A percentile compares a stretch with the other conserved stretches of the same genome.
These are phyloP conservation scores for Drosophila borealis DNA, from an alignment of 2,888 invertebrate species.

Conservation along the genomic window DNA sequence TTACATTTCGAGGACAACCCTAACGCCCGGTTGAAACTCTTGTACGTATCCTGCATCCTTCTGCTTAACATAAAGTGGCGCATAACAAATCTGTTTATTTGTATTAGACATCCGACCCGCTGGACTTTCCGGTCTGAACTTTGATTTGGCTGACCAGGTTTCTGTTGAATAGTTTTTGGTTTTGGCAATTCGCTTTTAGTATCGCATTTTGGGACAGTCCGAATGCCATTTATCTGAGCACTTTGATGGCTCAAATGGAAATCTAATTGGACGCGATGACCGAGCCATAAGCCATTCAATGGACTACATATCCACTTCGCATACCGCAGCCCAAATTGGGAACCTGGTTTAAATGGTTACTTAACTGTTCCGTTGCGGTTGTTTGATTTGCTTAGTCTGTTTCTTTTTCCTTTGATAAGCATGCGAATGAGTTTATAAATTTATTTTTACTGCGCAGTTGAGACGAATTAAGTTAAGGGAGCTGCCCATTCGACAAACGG, in stretches of 20 bases:
- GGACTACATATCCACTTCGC: slow-evolving; percentile 1
- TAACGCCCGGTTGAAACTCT: slow-evolving; percentile 18
- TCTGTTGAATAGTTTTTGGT: slow-evolving; percentile 53
- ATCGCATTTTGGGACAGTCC: slow-evolving; percentile 38
- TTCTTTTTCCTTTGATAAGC: slow-evolving; percentile 19
- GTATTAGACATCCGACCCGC: slow-evolving; percentile 59
- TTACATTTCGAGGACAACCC: slow-evolving; percentile 35
- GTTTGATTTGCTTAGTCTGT: not conserved
- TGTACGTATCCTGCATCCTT: slow-evolving; percentile 24
- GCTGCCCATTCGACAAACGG: not conserved
- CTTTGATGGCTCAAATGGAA: slow-evolving; percentile 74
- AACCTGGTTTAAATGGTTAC: slow-evolving; percentile 50
- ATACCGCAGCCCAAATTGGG: not conserved
- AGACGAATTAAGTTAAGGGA: not conserved
- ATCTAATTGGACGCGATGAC: slow-evolving; percentile 75
- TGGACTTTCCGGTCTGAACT: slow-evolving; percentile 59
- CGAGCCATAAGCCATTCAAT: slow-evolving; percentile 49
- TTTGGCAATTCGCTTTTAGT: slow-evolving; percentile 70
- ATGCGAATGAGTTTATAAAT: slow-evolving; percentile 25
- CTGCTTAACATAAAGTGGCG: slow-evolving; percentile 77
- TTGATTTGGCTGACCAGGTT: slow-evolving; percentile 45
- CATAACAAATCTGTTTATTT: slow-evolving; percentile 82
- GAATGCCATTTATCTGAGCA: slow-evolving; percentile 64
- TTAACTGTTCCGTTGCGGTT: slow-evolving; percentile 14
- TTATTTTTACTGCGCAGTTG: slow-evolving; percentile 14